phyloP scores from a whole-genome alignment of 2,113 vertebrate genomes.

The Tonatia bakeri region DNA sequence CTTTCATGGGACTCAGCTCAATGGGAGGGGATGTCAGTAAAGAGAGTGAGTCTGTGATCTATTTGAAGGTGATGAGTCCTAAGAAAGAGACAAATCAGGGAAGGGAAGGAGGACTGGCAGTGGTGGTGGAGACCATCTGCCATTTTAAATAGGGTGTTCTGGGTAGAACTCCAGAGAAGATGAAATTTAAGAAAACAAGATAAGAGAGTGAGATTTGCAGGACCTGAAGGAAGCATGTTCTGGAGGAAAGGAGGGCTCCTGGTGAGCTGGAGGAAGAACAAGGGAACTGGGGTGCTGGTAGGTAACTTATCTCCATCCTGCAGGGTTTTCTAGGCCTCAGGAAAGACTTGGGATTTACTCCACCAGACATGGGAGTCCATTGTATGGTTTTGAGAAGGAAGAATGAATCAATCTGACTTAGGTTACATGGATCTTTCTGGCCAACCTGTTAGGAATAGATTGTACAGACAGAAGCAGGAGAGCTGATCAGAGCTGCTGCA shows the following conservation, averaged over 20 bases:
- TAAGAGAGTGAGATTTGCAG: background rate
- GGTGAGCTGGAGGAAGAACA: background rate
- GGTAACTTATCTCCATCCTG: background rate
- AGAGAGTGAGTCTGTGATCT: background rate
- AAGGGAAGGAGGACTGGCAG: background rate
- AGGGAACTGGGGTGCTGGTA: background rate
- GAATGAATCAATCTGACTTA: background rate
- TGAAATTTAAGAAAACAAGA: background rate
- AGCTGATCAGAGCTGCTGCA: background rate
- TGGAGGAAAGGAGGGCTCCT: background rate
- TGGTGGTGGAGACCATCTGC: background rate
- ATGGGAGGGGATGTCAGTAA: background rate
- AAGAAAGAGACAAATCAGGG: background rate
- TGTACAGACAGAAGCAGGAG: background rate
- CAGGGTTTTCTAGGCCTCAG: background rate
- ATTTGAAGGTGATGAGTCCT: background rate
- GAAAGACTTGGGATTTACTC: background rate
- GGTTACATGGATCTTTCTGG: background rate
- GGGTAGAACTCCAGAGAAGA: background rate
- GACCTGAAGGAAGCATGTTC: background rate
- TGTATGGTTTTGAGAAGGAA: background rate
- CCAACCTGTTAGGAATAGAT: background rate
- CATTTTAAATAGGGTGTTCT: background rate
- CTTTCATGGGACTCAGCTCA: background rate
- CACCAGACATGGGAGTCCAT: background rate